A percentile compares a stretch with the other conserved stretches of the same genome.
These are phyloP conservation scores for Isurus oxyrinchus DNA, from an alignment of 2,113 vertebrate genomes.

Conservation along the genomic window DNA sequence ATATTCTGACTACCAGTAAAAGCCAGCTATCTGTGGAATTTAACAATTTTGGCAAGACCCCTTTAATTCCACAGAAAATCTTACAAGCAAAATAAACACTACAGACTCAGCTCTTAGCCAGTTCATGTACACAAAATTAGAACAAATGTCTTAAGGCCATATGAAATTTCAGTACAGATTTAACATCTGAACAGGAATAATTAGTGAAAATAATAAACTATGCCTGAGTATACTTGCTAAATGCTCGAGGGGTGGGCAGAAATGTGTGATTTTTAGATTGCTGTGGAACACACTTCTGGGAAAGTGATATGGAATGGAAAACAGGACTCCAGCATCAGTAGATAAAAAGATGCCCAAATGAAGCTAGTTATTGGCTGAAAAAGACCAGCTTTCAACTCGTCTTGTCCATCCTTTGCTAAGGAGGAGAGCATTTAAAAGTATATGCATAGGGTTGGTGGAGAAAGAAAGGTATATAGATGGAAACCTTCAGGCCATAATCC, in stretches of 20 bases:
- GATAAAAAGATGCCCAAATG: background rate
- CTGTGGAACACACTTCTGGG: no score
- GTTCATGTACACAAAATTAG: background rate
- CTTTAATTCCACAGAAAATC: background rate
- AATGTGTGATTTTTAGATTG: background rate
- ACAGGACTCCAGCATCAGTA: no score
- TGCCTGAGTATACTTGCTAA: background rate
- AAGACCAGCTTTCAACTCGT: background rate
- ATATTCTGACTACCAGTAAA: no score
- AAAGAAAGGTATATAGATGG: background rate
- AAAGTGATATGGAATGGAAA: background rate
- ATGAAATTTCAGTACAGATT: background rate
- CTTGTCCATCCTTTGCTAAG: background rate
- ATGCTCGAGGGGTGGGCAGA: background rate
- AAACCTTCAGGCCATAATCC: background rate
- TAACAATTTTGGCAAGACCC: background rate
- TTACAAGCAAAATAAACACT: background rate
- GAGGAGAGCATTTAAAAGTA: no score
- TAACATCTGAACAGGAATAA: background rate
- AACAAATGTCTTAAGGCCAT: background rate
- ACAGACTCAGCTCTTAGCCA: background rate
- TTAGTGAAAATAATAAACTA: background rate
- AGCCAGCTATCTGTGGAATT: no score
- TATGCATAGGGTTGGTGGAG: no score
- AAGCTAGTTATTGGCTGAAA: background rate